These are phyloP conservation scores for Spilogale gracilis DNA, from an alignment of 2,113 vertebrate species.

Conservation along the genomic window DNA sequence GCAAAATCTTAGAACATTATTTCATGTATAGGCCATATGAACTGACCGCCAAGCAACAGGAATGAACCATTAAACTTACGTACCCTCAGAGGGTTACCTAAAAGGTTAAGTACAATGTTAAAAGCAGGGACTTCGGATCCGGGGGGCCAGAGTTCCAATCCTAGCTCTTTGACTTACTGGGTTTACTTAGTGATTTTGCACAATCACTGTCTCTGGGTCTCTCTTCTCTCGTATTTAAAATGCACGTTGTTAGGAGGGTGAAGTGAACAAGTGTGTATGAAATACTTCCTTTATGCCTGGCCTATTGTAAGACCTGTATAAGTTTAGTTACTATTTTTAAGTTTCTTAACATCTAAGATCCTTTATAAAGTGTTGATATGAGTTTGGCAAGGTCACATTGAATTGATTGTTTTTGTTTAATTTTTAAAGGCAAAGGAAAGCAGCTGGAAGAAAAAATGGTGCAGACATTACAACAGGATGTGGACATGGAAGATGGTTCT, in stretches of 20 bases:
- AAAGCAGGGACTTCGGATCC: background rate
- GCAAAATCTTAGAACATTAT: background rate
- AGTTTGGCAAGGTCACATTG: background rate
- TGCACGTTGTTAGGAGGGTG: background rate
- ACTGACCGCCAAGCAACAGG: background rate
- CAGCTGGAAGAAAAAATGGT: conserved; percentile 98
- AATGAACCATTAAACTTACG: background rate
- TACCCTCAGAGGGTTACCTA: background rate
- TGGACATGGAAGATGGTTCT: conserved; percentile 93
- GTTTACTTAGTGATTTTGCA: background rate
- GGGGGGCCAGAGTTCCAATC: background rate
- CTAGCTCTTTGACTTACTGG: background rate
- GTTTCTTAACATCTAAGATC: accelerated
- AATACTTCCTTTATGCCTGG: background rate
- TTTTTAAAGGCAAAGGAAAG: conserved; percentile 92
- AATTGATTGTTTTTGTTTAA: background rate
- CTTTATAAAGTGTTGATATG: background rate
- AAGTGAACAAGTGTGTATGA: background rate
- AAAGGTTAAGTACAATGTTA: background rate
- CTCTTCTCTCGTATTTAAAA: background rate
- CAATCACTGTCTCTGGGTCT: background rate
- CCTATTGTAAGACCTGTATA: background rate
- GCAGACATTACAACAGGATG: conserved; percentile 94
- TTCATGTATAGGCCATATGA: background rate
- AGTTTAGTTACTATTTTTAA: background rate